Evolutionary conservation across 2,888 invertebrate genomes (phyloP).

Genomic region (Arrhopalites spinosus): DNA sequence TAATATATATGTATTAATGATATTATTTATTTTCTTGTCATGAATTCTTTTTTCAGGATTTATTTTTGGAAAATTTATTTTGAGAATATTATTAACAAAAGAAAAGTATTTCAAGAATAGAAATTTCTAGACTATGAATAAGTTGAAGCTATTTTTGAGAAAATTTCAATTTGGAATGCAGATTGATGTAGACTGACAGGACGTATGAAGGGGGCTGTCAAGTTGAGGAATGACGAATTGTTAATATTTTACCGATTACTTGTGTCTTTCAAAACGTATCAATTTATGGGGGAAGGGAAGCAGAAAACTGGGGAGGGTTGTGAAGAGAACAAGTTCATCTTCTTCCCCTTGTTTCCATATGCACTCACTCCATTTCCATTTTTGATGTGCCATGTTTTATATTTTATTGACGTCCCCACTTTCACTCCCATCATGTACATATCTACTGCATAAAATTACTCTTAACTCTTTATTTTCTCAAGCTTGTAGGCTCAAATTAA

Average conservation of each 20-base stretch:
- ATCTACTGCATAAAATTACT: too few species aligned
- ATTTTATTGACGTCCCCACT: too few species aligned
- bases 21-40: too few species aligned
- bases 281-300: constrained; percentile 25
- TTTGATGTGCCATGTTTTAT: background rate
- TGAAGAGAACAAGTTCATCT: constrained; percentile 11
- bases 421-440: background rate
- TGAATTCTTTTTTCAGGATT: too few species aligned
- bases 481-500: too few species aligned
- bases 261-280: constrained; percentile 33
- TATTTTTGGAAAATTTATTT: too few species aligned
- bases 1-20: too few species aligned
- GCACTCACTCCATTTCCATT: background rate
- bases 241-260: constrained; percentile 44
- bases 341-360: background rate
- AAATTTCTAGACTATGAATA: too few species aligned
- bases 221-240: constrained; percentile 39
- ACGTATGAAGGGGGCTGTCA: constrained; percentile 26
- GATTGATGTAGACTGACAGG: background rate
- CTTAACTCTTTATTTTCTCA: too few species aligned
- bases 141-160: background rate
- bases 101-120: too few species aligned
- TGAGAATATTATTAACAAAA: too few species aligned
- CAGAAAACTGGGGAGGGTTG: constrained; percentile 25
- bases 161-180: background rate